Percentiles rank a stretch among this genome's conserved stretches.
Evolutionary conservation across 2,113 vertebrate species (phyloP).

Genomic region (Strigops habroptila): DNA sequence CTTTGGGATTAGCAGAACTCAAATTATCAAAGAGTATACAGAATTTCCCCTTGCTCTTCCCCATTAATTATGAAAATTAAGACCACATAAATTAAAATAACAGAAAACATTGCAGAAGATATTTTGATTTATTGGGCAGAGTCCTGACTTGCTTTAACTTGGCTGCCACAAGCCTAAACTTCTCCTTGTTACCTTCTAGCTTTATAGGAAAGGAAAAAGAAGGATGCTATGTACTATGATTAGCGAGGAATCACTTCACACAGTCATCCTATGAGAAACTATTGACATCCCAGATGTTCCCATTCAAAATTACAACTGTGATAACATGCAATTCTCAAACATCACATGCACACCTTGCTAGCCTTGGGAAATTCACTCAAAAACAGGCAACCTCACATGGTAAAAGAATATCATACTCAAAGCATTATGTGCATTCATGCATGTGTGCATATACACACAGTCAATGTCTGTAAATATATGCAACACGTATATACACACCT

Average conservation of each 20-base stretch:
- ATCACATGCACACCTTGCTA: neutral
- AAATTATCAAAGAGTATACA: neutral
- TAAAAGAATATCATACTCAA: neutral
- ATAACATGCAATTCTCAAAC: neutral
- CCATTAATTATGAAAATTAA: neutral
- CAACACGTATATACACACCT: no score
- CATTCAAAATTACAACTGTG: neutral
- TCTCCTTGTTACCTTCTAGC: neutral
- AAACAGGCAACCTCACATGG: rapidly evolving
- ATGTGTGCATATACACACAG: neutral
- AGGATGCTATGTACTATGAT: neutral
- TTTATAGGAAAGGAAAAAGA: neutral
- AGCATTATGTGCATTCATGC: neutral
- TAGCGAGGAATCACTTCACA: neutral
- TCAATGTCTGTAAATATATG: no score
- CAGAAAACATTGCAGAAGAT: neutral
- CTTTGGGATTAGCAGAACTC: neutral
- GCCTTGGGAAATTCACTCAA: neutral
- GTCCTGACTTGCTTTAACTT: neutral
- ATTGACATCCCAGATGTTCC: neutral
- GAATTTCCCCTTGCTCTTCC: neutral
- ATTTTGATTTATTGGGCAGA: neutral
- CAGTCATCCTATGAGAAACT: neutral
- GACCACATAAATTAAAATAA: neutral
- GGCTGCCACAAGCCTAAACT: neutral